Conservation (phyloP, 2,888 invertebrate species). For the Pseudococcus jackbeardsleyi region DNA sequence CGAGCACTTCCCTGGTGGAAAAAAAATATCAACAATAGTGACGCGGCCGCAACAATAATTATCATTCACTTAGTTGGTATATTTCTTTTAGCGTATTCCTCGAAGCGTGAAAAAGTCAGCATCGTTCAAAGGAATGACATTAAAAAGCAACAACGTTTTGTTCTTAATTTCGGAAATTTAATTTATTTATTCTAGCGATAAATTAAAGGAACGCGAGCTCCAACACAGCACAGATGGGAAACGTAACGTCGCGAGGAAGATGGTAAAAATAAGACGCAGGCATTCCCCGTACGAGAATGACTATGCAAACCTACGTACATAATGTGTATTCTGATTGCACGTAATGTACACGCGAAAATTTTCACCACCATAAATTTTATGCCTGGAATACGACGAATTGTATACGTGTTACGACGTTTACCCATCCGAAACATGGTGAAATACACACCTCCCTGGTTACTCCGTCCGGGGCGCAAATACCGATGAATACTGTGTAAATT, state of each 20-base stretch:
- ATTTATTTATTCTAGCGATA: constrained; percentile 51
- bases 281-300: not conserved
- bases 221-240: not conserved
- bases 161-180: constrained; percentile 47
- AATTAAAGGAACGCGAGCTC: constrained; percentile 28
- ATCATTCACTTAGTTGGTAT: constrained; percentile 24
- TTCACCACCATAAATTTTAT: constrained; percentile 26
- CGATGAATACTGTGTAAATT: constrained; percentile 48
- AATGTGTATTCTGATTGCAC: constrained; percentile 18
- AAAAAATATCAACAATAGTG: not conserved
- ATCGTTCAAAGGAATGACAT: constrained; percentile 37
- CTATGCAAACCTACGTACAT: not conserved
- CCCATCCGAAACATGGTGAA: not conserved
- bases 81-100: constrained; percentile 40
- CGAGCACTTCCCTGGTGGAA: constrained; percentile 10
- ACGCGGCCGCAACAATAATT: constrained; percentile 20
- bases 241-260: not conserved
- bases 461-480: not conserved
- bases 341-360: constrained; percentile 42
- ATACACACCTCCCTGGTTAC: not conserved
- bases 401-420: not conserved
- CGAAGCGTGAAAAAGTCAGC: constrained; percentile 41
- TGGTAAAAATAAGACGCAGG: constrained; percentile 21
- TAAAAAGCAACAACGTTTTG: constrained; percentile 40
- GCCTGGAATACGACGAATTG: constrained; percentile 23